These are phyloP conservation scores for Sesamia nonagrioides DNA, from an alignment of 1,140 invertebrate species.

Conservation along the genomic window DNA sequence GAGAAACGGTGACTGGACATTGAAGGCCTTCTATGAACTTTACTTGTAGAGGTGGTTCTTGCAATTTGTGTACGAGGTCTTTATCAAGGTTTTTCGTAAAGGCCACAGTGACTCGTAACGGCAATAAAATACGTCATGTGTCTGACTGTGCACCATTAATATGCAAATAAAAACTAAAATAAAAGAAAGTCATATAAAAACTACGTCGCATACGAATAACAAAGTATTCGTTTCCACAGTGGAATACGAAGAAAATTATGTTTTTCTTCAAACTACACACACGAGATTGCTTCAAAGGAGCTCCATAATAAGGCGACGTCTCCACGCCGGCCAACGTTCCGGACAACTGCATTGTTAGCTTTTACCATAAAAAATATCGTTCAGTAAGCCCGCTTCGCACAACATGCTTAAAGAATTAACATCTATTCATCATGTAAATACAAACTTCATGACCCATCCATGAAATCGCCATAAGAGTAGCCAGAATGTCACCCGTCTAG, in stretches of 20 bases:
- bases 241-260: constrained; percentile 22
- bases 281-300: constrained; percentile 32
- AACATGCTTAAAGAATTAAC: neutral
- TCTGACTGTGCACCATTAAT: too few relatives aligned
- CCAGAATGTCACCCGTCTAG: too few relatives aligned
- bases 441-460: too few relatives aligned
- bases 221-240: constrained; percentile 7
- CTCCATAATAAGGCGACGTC: constrained; percentile 30
- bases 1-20: too few relatives aligned
- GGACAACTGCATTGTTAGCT: constrained; percentile 31
- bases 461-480: too few relatives aligned
- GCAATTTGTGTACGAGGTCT: too few relatives aligned
- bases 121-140: too few relatives aligned
- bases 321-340: constrained; percentile 23
- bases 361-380: neutral
- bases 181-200: neutral
- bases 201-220: neutral
- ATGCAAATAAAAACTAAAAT: neutral
- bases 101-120: too few relatives aligned
- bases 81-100: too few relatives aligned
- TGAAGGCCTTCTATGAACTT: too few relatives aligned
- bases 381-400: neutral
- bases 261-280: constrained; percentile 36
- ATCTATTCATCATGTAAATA: too few relatives aligned
- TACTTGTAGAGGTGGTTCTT: too few relatives aligned